A percentile compares a stretch with the other conserved stretches of the same genome.
These are phyloP conservation scores for Calliphora vomitoria DNA, from an alignment of 2,888 invertebrate genomes.

Conservation along the genomic window DNA sequence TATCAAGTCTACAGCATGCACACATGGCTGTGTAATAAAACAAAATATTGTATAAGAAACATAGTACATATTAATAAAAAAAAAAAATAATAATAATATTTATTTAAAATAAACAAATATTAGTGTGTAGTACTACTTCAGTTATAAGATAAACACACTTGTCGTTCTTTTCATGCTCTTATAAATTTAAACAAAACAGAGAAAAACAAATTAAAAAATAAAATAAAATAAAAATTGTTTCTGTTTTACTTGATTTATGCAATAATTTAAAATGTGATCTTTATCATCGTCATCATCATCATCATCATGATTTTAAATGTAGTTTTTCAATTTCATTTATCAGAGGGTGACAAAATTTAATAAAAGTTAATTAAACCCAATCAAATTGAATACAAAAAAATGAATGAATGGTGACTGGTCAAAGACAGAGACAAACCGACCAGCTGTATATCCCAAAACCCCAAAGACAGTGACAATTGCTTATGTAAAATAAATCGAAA, in stretches of 20 bases:
- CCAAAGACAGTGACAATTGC: neutral
- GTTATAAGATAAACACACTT: conserved; percentile 32
- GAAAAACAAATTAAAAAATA: conserved; percentile 5
- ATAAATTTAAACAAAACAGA: conserved; percentile 32
- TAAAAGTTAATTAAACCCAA: conserved; percentile 85
- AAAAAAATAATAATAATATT: conserved; percentile 11
- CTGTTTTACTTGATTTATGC: conserved; percentile 20
- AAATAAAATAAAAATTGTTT: neutral
- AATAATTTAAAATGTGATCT: conserved; percentile 24
- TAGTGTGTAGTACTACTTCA: conserved; percentile 7
- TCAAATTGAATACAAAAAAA: conserved; percentile 77
- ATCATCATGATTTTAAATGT: conserved; percentile 32
- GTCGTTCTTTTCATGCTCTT: conserved; percentile 41
- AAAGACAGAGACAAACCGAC: neutral
- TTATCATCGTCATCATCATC: conserved; percentile 27
- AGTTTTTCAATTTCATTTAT: conserved; percentile 52
- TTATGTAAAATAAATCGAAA: neutral
- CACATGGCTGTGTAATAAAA: conserved; percentile 19
- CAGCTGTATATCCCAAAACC: neutral
- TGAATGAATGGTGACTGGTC: conserved; percentile 19
- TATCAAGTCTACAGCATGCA: neutral
- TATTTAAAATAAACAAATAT: conserved; percentile 48
- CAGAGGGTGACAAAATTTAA: conserved; percentile 84
- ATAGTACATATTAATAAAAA: neutral
- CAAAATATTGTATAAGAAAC: neutral